Evolutionary conservation across 2,113 vertebrate genomes (phyloP).

Genomic region (Isichthys henryi): DNA sequence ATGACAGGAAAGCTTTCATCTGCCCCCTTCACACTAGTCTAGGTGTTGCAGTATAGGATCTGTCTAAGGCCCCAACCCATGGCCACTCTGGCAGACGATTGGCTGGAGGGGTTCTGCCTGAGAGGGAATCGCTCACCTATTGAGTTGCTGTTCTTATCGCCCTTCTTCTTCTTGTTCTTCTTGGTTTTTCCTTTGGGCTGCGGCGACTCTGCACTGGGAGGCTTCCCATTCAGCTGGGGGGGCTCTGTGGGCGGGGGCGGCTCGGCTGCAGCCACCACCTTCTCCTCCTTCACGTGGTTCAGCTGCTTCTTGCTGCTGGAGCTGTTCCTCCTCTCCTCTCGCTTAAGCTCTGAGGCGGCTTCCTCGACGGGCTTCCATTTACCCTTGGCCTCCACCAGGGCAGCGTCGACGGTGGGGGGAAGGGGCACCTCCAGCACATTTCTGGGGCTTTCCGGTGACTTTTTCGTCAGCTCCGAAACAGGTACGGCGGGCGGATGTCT

Average conservation of each 20-base stretch:
- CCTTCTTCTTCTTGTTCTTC: slow-evolving; percentile 95
- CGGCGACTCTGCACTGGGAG: slow-evolving; percentile 53
- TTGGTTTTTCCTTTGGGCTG: slow-evolving; percentile 71
- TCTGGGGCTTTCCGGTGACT: slow-evolving; percentile 44
- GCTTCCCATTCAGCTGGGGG: slow-evolving; percentile 47
- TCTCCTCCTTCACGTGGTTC: slow-evolving; percentile 70
- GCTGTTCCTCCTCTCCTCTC: slow-evolving; percentile 67
- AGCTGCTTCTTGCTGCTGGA: slow-evolving; percentile 67
- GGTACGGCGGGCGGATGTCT: slow-evolving; percentile 56
- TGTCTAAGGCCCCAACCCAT: background rate
- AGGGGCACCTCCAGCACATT: slow-evolving; percentile 45
- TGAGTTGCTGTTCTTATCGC: slow-evolving; percentile 77
- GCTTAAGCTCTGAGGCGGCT: slow-evolving; percentile 52
- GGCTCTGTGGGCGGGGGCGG: slow-evolving; percentile 52
- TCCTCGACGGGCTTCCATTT: slow-evolving; percentile 59
- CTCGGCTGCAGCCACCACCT: slow-evolving; percentile 47
- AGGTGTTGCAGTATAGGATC: background rate
- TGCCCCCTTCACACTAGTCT: background rate
- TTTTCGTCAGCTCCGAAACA: slow-evolving; percentile 53
- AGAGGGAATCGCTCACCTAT: slow-evolving; percentile 67
- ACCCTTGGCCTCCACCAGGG: slow-evolving; percentile 57
- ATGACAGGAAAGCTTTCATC: background rate
- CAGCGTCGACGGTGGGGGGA: slow-evolving; percentile 42
- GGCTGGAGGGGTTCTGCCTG: background rate
- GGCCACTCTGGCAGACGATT: background rate